Conservation (phyloP, 2,113 vertebrate species). For the Halcyon senegalensis region DNA sequence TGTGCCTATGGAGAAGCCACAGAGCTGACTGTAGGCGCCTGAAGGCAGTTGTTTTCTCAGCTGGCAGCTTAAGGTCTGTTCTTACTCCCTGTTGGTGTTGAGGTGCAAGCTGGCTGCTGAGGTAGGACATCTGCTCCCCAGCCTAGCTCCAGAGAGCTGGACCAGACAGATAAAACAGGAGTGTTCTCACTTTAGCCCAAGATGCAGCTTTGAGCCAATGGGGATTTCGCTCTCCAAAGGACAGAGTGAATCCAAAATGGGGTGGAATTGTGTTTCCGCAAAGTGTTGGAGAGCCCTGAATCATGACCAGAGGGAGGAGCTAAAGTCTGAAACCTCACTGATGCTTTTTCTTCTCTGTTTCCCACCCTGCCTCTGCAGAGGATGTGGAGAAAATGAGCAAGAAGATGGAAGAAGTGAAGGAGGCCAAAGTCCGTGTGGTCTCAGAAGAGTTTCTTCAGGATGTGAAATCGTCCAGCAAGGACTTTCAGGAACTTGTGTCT, state of each 20-base stretch:
- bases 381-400: conserved; percentile 96
- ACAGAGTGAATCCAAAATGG: not conserved
- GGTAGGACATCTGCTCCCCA: not conserved
- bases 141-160: not conserved
- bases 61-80: not conserved
- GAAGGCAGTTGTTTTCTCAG: not conserved
- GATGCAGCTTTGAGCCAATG: not conserved
- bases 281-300: not conserved
- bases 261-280: not conserved
- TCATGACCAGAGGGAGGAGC: not conserved
- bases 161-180: not conserved
- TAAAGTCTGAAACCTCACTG: not conserved
- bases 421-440: conserved; percentile 88
- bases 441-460: conserved; percentile 90
- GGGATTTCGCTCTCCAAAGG: not conserved
- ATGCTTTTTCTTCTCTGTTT: not conserved
- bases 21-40: not conserved
- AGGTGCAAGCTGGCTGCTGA: not conserved
- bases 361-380: conserved; percentile 76
- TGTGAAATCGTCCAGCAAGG: conserved; percentile 81
- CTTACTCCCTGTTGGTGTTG: not conserved
- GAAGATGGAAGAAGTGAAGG: conserved; percentile 95
- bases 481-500: conserved; percentile 86
- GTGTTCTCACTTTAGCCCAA: not conserved
- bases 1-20: not conserved